These are phyloP conservation scores for Auanema freiburgensis DNA, from an alignment of 2,888 invertebrate genomes.

Conservation along the genomic window DNA sequence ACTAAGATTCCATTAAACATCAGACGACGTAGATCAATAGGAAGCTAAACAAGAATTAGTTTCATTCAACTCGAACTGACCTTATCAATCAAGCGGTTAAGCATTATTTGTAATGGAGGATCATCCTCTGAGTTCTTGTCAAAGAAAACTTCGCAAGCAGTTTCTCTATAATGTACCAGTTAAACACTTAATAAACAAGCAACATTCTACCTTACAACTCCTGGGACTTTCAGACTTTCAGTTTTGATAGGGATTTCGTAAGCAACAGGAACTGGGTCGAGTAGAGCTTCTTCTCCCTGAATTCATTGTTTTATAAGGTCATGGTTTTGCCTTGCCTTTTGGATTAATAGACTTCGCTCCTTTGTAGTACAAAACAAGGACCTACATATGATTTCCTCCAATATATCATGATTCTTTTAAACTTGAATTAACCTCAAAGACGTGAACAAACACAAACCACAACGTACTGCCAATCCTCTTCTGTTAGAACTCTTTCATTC, in stretches of 20 bases:
- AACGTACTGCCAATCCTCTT: slow-evolving; percentile 30
- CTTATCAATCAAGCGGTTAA: slow-evolving; percentile 5
- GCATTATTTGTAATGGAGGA: slow-evolving; percentile 12
- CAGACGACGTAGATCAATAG: slow-evolving; percentile 78
- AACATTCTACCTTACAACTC: slow-evolving; percentile 20
- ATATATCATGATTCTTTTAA: background rate
- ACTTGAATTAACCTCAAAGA: background rate
- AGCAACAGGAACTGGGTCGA: slow-evolving; percentile 11
- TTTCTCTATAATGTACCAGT: slow-evolving; percentile 10
- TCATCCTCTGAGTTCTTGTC: slow-evolving; percentile 9
- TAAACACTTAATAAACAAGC: background rate
- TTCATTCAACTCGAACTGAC: slow-evolving; percentile 1
- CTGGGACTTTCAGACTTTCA: slow-evolving; percentile 21
- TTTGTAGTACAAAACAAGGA: background rate
- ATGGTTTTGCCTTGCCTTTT: background rate
- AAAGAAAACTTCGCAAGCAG: slow-evolving; percentile 19
- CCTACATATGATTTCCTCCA: background rate
- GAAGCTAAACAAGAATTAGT: slow-evolving; percentile 70
- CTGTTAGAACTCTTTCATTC: slow-evolving; percentile 22
- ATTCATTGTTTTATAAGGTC: background rate
- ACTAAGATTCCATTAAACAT: slow-evolving; percentile 83
- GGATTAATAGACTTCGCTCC: background rate
- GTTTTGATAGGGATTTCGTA: slow-evolving; percentile 10
- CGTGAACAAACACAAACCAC: slow-evolving; percentile 11
- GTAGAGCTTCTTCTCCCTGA: background rate